Evolutionary conservation across 2,113 vertebrate genomes (phyloP), one percentile per base, ranked within the genome.

Genomic region (Suncus etruscus): DNA sequence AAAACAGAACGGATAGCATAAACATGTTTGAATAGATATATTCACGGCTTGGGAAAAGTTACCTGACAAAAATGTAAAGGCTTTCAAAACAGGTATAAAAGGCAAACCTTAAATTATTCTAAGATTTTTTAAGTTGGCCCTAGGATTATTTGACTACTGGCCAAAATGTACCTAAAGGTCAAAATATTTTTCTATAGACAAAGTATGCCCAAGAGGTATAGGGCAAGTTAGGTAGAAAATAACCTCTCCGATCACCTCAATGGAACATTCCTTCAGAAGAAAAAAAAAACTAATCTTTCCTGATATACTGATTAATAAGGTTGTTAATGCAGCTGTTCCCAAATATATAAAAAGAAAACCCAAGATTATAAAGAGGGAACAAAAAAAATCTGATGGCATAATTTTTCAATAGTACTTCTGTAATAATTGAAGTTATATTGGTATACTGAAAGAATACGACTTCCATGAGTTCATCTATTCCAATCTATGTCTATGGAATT

Each of bases 1-100:
- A 98, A 98, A 98, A 95, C 96, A 95, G 27, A 97, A 97, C 82
- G 97, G 95, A 97, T 89, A 78, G n/a, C 95, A 97, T 97, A 97
- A 74, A 95, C 96, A 97, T 97, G 86, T 97, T 94, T 96, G 94
- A 98, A 97, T 95, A 97, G 94, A 98, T 95, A 96, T 96, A 97
- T 96, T 96, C 97, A 97, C 83, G 97, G 96, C 95, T 97, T 97
- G 94, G 96, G 93, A 97, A 96, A 96, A 97, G 96, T 95, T 93
- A 97, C 87, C 92, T 97, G 97, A 95, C 96, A 95, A 96, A 97
- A 96, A 96, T 94, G 88, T 96, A 97, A 97, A 97, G 85, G 94
- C 79, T 97, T 97, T 97, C 92, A 85, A 96, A 97, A 97, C 95
- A 96, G 95, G 94, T 97, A 96, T 96, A 97, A 97, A 95, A 97